Base-by-base conservation (phyloP, 2,888 invertebrate species). In the Icerya purchasi region DNA sequence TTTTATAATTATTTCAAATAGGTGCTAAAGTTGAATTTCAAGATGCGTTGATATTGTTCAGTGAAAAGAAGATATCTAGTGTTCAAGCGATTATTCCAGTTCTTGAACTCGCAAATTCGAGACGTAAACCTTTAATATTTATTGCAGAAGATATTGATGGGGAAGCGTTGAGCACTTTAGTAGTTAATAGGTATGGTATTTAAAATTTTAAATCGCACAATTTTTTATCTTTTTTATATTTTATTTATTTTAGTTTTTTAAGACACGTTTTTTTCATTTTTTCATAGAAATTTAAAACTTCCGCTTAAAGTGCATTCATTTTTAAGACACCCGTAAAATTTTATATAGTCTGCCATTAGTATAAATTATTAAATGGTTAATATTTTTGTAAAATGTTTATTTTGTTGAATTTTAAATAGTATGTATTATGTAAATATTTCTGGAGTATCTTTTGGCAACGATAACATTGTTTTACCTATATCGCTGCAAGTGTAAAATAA, bases 81-180 rank as follows among this genome's bases (percentile, higher is more conserved):
- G 88, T 96, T 5, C 97, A 98, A 73, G 87, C 89, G 59, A 90
- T 98, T 64, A 93, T 99, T 65, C 98, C 98, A 53, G 97, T 94
- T 51, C 75, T 98, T 59, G 98, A 99, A 73, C 72, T 97, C 68
- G 93, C 97, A 14, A 97, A 97, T 72, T 76, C 86, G 10, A 88
- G 92, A 70, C 80, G 94, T 63, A 93, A 91, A 72, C 94, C 98
- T 0, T 75, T 98, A 59, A 79, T 99, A 10, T 97, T 99, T 68
- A 77, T 96, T 66, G 93, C 94, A 63, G 94, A 94, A 73, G 94
- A 96, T 74, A 81, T 94, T 62, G 94, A 96, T 71, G 92, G 93
- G 54, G 94, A 94, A 73, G 94, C 94, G 2, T 74, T 94, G 36
- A 90, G 88, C 61, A 92, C 93, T 2, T 76, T 96, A 58, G 94